Evolutionary conservation across 2,888 invertebrate species (phyloP).

Genomic region (Cremastinae sp.): DNA sequence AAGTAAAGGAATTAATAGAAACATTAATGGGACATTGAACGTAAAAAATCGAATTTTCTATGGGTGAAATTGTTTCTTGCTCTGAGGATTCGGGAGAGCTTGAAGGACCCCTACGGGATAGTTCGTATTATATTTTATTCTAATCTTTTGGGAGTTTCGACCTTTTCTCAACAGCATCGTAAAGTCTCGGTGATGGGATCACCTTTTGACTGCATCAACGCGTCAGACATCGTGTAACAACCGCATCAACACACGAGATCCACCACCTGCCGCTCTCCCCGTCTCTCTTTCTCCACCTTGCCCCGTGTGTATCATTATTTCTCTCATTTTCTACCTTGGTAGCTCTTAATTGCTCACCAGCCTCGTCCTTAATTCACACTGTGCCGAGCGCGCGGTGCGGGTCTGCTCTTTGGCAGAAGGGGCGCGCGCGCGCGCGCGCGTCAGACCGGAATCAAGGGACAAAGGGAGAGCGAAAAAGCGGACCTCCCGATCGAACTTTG

Average conservation of each 20-base stretch:
- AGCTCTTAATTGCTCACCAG: slow-evolving; percentile 52
- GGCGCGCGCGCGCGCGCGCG: background rate
- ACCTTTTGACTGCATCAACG: slow-evolving; percentile 15
- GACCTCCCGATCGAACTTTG: background rate
- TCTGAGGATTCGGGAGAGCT: background rate
- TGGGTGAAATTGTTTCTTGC: no score
- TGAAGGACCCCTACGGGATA: background rate
- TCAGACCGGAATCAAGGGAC: slow-evolving; percentile 14
- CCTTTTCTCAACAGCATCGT: background rate
- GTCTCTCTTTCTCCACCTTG: slow-evolving; percentile 21
- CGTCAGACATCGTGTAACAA: slow-evolving; percentile 22
- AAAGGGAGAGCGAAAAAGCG: slow-evolving; percentile 2
- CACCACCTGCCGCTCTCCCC: slow-evolving; percentile 46
- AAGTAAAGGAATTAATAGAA: no score
- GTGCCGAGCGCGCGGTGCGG: background rate
- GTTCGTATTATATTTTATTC: background rate
- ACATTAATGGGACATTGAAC: no score
- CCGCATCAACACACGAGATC: slow-evolving; percentile 33
- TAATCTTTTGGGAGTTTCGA: background rate
- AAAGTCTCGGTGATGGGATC: background rate
- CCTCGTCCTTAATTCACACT: slow-evolving; percentile 40
- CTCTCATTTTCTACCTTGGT: slow-evolving; percentile 30
- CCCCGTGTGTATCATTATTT: slow-evolving; percentile 20
- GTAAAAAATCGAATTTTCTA: no score
- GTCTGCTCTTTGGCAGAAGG: slow-evolving; percentile 19